Conservation (phyloP, 2,113 vertebrate genomes). For the Cavia aperea region DNA sequence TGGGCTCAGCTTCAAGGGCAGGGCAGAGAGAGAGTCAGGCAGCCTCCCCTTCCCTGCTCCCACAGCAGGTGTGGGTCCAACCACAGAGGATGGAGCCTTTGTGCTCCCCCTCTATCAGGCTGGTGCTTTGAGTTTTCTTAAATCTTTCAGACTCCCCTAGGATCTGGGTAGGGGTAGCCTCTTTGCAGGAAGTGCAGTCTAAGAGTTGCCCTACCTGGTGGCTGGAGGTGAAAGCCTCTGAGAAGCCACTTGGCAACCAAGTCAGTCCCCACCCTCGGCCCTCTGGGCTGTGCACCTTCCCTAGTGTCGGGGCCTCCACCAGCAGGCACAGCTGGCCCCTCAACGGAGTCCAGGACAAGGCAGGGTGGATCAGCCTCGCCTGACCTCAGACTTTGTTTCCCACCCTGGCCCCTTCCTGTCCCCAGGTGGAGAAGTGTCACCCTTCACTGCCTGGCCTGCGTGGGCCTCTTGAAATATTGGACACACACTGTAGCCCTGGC, state of each 20-base stretch:
- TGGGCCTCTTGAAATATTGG: background rate
- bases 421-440: background rate
- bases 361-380: background rate
- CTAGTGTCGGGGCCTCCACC: background rate
- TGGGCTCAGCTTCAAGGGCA: slow-evolving; percentile 18
- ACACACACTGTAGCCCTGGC: background rate
- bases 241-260: background rate
- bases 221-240: background rate
- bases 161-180: background rate
- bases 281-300: background rate
- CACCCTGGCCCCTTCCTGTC: background rate
- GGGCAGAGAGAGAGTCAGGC: background rate
- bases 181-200: background rate
- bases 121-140: background rate
- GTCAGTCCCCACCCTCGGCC: background rate
- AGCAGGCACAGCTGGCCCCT: background rate
- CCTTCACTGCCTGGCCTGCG: background rate
- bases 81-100: background rate
- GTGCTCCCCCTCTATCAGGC: background rate
- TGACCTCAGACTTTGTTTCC: background rate
- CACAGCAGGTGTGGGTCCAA: background rate
- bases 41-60: background rate
- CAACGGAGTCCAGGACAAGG: background rate
- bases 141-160: background rate
- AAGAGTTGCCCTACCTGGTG: slow-evolving; percentile 9